These are phyloP conservation scores for Drosophila dunni DNA, from an alignment of 1,140 invertebrate species.

Conservation along the genomic window DNA sequence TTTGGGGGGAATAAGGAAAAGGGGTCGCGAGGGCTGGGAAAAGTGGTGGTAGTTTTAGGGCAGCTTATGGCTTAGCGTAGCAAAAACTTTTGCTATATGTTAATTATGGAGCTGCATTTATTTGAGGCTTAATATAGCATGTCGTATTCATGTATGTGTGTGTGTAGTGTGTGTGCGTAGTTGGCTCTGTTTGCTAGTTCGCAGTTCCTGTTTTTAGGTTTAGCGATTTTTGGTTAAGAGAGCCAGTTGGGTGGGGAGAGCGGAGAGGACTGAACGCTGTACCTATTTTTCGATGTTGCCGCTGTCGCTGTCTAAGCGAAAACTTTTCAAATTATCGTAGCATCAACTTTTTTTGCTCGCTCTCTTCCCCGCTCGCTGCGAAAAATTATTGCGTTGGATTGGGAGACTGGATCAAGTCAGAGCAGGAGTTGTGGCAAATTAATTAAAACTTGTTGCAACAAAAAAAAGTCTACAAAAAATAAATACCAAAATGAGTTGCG, in stretches of 20 bases:
- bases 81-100: constrained; percentile 80
- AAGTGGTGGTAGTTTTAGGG: constrained; percentile 33
- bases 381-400: constrained; percentile 56
- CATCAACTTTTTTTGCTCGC: constrained; percentile 66
- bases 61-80: constrained; percentile 56
- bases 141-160: constrained; percentile 51
- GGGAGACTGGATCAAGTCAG: constrained; percentile 32
- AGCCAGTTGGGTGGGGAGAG: not conserved
- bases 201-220: constrained; percentile 18
- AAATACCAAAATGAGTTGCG: constrained; percentile 52
- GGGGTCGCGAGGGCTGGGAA: not conserved
- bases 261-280: not conserved
- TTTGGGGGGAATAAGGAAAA: constrained; percentile 7
- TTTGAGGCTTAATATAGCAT: constrained; percentile 80
- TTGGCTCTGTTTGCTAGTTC: constrained; percentile 50
- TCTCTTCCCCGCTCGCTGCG: constrained; percentile 22
- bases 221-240: constrained; percentile 41
- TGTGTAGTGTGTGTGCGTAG: constrained; percentile 16
- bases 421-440: constrained; percentile 72
- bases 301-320: constrained; percentile 74
- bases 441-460: constrained; percentile 81
- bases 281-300: constrained; percentile 36
- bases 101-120: constrained; percentile 80
- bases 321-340: constrained; percentile 82
- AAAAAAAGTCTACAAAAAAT: constrained; percentile 30